Conservation (phyloP, 2,888 invertebrate genomes). For the Sphaeridia pumilis region DNA sequence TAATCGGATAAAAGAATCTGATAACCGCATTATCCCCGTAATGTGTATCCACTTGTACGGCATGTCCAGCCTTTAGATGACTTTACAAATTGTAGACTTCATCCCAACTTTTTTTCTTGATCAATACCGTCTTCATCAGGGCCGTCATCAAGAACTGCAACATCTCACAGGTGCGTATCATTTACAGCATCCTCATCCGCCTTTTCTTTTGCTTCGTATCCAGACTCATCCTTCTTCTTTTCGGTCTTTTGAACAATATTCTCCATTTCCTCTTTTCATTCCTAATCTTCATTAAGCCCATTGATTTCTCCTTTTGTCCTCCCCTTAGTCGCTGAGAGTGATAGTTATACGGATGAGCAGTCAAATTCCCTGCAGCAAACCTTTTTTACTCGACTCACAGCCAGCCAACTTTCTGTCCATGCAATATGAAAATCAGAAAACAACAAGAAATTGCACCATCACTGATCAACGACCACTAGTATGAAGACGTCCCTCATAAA, state of each 20-base stretch:
- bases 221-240: not conserved
- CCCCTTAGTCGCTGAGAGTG: not conserved
- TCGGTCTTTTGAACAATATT: not conserved
- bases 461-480: too few relatives aligned
- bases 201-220: not conserved
- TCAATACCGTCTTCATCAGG: too few relatives aligned
- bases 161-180: not conserved
- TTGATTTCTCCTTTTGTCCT: not conserved
- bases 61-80: not conserved
- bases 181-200: not conserved
- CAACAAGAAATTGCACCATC: too few relatives aligned
- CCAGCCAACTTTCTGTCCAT: too few relatives aligned
- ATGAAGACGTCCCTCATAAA: too few relatives aligned
- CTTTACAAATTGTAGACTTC: not conserved
- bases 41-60: not conserved
- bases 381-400: not conserved
- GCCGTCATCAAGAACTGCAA: too few relatives aligned
- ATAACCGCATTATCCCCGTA: not conserved
- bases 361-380: not conserved
- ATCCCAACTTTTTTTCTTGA: too few relatives aligned
- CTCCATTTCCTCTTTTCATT: conserved; percentile 2
- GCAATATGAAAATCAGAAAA: not conserved
- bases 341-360: conserved; percentile 1
- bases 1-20: conserved; percentile 3
- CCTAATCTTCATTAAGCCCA: conserved; percentile 4